Conservation (phyloP, 2,113 vertebrate genomes). For the rat (Rattus norvegicus) region DNA sequence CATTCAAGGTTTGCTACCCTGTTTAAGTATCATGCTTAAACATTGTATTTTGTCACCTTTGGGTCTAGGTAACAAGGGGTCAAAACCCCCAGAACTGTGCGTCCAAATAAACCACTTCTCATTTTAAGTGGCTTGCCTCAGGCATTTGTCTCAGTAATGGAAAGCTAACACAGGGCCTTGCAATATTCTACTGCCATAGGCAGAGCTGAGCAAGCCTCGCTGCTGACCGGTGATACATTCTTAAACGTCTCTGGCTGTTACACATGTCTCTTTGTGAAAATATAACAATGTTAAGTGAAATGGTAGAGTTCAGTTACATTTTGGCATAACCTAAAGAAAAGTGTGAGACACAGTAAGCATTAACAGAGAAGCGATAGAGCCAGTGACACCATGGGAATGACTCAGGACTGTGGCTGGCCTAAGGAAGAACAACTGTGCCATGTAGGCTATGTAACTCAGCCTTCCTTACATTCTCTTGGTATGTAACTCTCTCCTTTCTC, state of each 20-base stretch:
- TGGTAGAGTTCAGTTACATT: too few relatives aligned
- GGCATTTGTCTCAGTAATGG: neutral
- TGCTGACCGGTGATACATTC: neutral
- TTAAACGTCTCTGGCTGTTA: neutral
- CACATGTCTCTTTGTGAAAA: neutral
- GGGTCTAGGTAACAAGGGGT: neutral
- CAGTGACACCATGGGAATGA: too few relatives aligned
- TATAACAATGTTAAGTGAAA: neutral
- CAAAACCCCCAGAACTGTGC: too few relatives aligned
- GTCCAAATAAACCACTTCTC: neutral
- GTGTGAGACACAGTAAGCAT: neutral
- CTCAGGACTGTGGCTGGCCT: neutral
- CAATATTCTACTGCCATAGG: neutral
- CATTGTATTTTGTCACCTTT: neutral
- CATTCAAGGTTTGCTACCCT: neutral
- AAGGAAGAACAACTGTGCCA: neutral
- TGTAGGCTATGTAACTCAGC: neutral
- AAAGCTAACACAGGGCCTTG: neutral
- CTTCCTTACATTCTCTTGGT: neutral
- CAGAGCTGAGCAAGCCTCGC: neutral
- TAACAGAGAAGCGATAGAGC: neutral
- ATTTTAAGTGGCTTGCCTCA: neutral
- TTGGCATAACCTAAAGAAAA: neutral
- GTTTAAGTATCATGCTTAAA: neutral
- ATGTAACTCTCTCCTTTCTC: neutral